phyloP scores from a whole-genome alignment of 2,113 vertebrate species.

The Clupea harengus region DNA sequence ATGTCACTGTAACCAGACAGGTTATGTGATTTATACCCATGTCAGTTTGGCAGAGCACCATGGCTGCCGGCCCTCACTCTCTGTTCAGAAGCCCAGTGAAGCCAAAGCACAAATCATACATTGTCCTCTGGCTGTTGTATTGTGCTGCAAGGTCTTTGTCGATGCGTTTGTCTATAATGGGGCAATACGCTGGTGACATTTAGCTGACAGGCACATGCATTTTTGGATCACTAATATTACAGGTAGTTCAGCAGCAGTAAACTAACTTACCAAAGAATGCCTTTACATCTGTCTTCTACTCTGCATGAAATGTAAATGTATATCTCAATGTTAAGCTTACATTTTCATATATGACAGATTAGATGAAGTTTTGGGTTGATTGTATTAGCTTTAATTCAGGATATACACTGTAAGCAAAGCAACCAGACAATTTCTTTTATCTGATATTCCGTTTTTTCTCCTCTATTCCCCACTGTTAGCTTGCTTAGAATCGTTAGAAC shows the following conservation, averaged over 20 bases:
- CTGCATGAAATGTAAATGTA: background rate
- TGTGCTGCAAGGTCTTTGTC: constrained; percentile 2
- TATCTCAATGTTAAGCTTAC: too few relatives aligned
- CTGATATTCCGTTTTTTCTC: too few relatives aligned
- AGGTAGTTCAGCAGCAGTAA: background rate
- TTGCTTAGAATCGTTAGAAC: too few relatives aligned
- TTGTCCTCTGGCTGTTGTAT: background rate
- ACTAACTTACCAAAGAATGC: background rate
- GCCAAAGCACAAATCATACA: background rate
- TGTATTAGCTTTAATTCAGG: too few relatives aligned
- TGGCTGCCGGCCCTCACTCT: constrained; percentile 3
- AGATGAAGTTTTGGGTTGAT: too few relatives aligned
- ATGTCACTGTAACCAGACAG: constrained; percentile 48
- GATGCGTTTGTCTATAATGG: constrained; percentile 1
- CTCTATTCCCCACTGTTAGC: too few relatives aligned
- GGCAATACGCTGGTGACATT: background rate
- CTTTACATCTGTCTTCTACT: background rate
- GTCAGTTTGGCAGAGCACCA: constrained; percentile 19
- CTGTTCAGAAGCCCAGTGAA: background rate
- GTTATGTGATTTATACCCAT: constrained; percentile 40
- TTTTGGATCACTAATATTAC: background rate
- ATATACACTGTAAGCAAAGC: too few relatives aligned
- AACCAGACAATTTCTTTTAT: too few relatives aligned
- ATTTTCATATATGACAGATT: too few relatives aligned
- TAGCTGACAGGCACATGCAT: background rate